phyloP scores from a whole-genome alignment of 2,797 vertebrate genomes.

The Macroramphosus scolopax region DNA sequence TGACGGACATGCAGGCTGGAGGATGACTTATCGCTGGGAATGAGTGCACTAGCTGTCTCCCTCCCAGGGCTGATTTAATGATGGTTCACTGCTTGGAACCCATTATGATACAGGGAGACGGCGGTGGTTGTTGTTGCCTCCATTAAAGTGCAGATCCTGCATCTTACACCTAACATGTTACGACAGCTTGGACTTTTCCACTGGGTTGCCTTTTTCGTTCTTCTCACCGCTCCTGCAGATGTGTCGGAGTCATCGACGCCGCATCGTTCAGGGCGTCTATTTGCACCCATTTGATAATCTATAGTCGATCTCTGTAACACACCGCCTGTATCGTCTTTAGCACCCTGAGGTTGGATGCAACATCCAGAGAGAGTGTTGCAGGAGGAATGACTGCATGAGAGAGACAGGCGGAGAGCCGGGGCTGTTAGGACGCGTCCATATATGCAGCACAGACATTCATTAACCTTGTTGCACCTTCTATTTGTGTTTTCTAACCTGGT shows the following conservation, averaged over 20 bases:
- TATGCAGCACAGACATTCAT: constrained; percentile 43
- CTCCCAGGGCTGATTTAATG: constrained; percentile 38
- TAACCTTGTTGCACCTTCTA: constrained; percentile 55
- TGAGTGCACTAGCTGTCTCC: constrained; percentile 40
- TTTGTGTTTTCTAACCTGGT: constrained; percentile 43
- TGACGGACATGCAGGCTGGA: constrained; percentile 40
- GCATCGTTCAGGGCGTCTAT: constrained; percentile 9
- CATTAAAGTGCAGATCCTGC: constrained; percentile 57
- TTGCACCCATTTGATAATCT: constrained; percentile 14
- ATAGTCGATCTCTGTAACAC: background rate
- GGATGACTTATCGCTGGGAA: constrained; percentile 52
- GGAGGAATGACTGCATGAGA: constrained; percentile 3
- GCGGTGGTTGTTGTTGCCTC: constrained; percentile 52
- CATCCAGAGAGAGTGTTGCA: constrained; percentile 10
- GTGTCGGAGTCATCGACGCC: constrained; percentile 28
- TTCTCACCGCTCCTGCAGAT: constrained; percentile 32
- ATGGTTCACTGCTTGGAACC: constrained; percentile 44
- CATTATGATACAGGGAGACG: constrained; percentile 53
- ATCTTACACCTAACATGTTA: constrained; percentile 58
- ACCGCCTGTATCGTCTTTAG: constrained; percentile 2
- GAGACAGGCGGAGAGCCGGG: too few species aligned
- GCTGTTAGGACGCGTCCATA: constrained; percentile 54
- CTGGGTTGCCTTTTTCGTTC: constrained; percentile 39
- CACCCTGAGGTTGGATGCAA: background rate
- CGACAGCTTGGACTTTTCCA: constrained; percentile 62